These are phyloP conservation scores for Clarias fuscus DNA, from an alignment of 2,797 vertebrate genomes.

Conservation along the genomic window DNA sequence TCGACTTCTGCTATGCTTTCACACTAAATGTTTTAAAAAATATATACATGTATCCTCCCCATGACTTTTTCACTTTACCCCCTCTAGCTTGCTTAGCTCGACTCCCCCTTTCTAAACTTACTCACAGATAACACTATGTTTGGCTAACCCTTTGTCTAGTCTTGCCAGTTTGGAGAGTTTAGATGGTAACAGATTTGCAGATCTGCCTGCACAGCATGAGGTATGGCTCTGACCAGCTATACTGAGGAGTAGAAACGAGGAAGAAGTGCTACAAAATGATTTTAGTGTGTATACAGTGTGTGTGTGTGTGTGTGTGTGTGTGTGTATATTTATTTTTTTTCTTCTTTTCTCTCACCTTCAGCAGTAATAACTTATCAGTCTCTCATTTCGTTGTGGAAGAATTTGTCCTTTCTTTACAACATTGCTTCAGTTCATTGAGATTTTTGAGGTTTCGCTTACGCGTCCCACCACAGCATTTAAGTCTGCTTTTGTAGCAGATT, in stretches of 20 bases:
- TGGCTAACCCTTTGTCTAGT: constrained; percentile 56
- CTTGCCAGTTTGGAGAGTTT: constrained; percentile 69
- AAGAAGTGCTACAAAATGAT: constrained; percentile 20
- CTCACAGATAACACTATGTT: constrained; percentile 56
- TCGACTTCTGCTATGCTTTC: constrained; percentile 21
- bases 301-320: background rate
- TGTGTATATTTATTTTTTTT: too few species aligned
- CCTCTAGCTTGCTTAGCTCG: constrained; percentile 12
- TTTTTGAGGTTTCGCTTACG: too few species aligned
- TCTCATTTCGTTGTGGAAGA: too few species aligned
- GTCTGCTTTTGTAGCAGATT: background rate
- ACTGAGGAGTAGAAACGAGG: constrained; percentile 40
- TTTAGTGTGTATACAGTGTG: background rate
- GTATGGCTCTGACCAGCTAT: constrained; percentile 45
- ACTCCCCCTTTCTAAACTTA: constrained; percentile 33
- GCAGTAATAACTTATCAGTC: too few species aligned
- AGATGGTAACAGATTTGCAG: constrained; percentile 64
- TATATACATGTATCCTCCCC: background rate
- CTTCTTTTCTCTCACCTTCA: background rate
- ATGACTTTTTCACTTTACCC: constrained; percentile 13
- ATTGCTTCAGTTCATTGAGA: too few species aligned
- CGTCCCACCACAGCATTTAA: too few species aligned
- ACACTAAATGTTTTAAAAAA: background rate
- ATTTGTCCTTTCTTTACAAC: too few species aligned
- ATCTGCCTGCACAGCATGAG: constrained; percentile 66